Evolutionary conservation across 2,113 vertebrate genomes (phyloP).

Genomic region (Mionectes macconnelli): DNA sequence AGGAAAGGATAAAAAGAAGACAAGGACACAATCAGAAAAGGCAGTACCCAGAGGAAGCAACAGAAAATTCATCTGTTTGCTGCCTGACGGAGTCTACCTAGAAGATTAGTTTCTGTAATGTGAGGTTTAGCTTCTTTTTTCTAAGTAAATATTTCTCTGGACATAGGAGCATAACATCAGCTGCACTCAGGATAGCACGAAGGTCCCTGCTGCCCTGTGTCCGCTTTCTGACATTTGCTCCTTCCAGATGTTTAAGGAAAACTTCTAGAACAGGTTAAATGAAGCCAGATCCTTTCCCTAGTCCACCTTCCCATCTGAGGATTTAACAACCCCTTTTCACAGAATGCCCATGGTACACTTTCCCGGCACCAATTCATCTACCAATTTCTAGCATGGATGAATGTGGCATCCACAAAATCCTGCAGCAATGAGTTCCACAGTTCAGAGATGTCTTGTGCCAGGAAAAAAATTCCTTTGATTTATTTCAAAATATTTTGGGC

Average conservation of each 20-base stretch:
- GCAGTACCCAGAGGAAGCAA: background rate
- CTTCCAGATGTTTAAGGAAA: background rate
- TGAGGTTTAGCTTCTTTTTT: background rate
- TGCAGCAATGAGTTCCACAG: background rate
- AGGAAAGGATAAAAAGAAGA: background rate
- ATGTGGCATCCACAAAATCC: background rate
- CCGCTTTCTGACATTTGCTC: background rate
- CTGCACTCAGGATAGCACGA: background rate
- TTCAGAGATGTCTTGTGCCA: background rate
- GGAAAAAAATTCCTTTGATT: background rate
- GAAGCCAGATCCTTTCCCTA: background rate
- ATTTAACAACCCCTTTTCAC: background rate
- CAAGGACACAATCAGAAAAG: background rate
- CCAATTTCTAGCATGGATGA: background rate
- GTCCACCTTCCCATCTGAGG: background rate
- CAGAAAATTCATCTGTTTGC: conserved; percentile 23
- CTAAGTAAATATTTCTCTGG: background rate
- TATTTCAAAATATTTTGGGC: background rate
- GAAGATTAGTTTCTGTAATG: background rate
- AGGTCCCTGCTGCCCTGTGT: background rate
- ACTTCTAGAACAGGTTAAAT: background rate
- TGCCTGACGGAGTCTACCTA: background rate
- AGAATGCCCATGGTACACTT: background rate
- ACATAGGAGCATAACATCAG: background rate
- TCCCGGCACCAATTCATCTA: background rate